These are phyloP conservation scores for Scopus umbretta DNA, from an alignment of 2,113 vertebrate genomes.

Conservation along the genomic window DNA sequence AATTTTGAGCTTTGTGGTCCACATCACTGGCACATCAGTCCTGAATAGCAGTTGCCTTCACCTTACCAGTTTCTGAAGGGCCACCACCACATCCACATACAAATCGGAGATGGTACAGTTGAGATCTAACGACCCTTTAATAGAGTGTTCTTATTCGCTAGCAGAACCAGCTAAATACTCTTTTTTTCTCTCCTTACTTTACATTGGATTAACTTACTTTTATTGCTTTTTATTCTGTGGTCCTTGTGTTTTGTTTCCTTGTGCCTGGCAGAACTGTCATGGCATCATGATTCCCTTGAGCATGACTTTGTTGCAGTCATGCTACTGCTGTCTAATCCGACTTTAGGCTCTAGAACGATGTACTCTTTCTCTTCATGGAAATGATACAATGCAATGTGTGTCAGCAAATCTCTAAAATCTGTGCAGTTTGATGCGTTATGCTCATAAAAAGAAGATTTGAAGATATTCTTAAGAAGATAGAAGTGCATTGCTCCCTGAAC, in stretches of 20 bases:
- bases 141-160: not conserved
- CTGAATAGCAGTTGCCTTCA: not conserved
- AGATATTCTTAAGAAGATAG: not conserved
- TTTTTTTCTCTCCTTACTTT: not conserved
- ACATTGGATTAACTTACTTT: not conserved
- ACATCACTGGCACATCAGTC: no score
- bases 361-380: accelerated
- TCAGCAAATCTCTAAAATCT: not conserved
- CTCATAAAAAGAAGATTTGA: not conserved
- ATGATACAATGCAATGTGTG: not conserved
- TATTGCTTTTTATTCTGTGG: not conserved
- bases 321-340: not conserved
- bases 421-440: not conserved
- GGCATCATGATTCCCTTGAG: not conserved
- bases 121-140: not conserved
- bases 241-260: not conserved
- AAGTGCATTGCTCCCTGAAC: not conserved
- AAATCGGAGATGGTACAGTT: not conserved
- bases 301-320: not conserved
- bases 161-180: not conserved
- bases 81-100: no score
- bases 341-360: not conserved
- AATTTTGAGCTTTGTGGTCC: not conserved
- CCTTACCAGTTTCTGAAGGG: not conserved
- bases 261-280: not conserved